Evolutionary conservation across 2,888 invertebrate species (phyloP), one percentile per base, ranked within the genome.

Genomic region (Chloroclysta siterata): DNA sequence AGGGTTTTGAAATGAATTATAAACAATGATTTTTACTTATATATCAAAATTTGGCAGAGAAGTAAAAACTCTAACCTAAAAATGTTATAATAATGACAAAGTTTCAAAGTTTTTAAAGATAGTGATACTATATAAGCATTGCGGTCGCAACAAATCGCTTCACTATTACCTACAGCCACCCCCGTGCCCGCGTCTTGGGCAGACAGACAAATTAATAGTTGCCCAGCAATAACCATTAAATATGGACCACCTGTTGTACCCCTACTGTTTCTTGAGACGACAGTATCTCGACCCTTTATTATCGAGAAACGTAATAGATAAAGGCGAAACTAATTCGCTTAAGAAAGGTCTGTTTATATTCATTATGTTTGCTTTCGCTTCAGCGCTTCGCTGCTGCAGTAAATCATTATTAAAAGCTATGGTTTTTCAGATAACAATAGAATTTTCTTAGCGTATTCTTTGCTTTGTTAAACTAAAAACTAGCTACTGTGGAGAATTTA

Each of bases 241-340:
- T 85, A 87, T 87, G 71, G 77, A 79, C 84, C 81, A 87, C 87
- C 84, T 89, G 88, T 89, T 85, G 85, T 75, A 65, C 71, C 64
- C 47, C 48, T 62, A 67, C 60, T 72, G 69, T 71, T 72, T 66
- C 59, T 58, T 62, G 48, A 58, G 57, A 60, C 65, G 58, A 62
- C 68, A 52, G 48, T 65, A 63, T 62, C 69, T 67, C 59, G 56
- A 60, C 59, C 62, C 42, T 56, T 60, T 71, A 67, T 59, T 59
- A 67, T 68, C 54, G 39, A 50, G 54, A 54, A 56, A 68, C 50
- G 69, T 55, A 53, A 61, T 52, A 50, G 60, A 66, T 55, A 48
- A 60, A 61, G 58, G 47, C 53, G 59, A 53, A 61, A 50, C 44
- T 66, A 62, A 71, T 66, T 50, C 53, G 52, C 62, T 62, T 62